Evolutionary conservation across 2,797 vertebrate genomes (phyloP).

Genomic region (Coranthus polyacanthus): DNA sequence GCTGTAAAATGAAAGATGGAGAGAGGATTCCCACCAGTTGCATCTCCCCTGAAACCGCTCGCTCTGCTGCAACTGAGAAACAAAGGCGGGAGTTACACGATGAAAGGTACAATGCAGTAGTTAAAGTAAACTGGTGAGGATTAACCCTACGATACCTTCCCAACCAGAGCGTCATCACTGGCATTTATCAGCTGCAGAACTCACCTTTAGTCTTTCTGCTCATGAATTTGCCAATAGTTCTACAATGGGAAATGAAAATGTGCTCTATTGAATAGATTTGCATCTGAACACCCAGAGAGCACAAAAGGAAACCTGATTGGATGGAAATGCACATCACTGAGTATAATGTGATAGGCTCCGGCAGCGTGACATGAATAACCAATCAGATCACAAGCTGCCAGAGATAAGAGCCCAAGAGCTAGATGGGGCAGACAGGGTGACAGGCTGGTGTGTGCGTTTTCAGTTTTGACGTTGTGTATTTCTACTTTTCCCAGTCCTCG

Average conservation of each 20-base stretch:
- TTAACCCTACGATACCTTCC: conserved; percentile 18
- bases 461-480: conserved; percentile 47
- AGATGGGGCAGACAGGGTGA: conserved; percentile 48
- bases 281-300: conserved; percentile 80
- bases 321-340: conserved; percentile 80
- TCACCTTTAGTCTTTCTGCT: conserved; percentile 56
- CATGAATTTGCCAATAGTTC: conserved; percentile 65
- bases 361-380: conserved; percentile 82
- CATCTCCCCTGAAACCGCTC: background rate
- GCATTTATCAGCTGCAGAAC: conserved; percentile 64
- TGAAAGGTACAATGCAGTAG: conserved; percentile 13
- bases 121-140: conserved; percentile 13
- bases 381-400: conserved; percentile 76
- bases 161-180: conserved; percentile 36
- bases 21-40: conserved; percentile 16
- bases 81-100: conserved; percentile 5
- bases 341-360: conserved; percentile 76
- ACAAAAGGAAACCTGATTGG: conserved; percentile 82
- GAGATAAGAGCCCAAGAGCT: conserved; percentile 72
- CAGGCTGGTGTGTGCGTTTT: conserved; percentile 29
- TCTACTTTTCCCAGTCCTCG: conserved; percentile 27
- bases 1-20: background rate
- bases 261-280: conserved; percentile 82
- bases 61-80: conserved; percentile 3
- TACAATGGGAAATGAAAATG: conserved; percentile 81